Conservation (phyloP, 2,888 invertebrate species). For the Priocnemis perturbator region DNA sequence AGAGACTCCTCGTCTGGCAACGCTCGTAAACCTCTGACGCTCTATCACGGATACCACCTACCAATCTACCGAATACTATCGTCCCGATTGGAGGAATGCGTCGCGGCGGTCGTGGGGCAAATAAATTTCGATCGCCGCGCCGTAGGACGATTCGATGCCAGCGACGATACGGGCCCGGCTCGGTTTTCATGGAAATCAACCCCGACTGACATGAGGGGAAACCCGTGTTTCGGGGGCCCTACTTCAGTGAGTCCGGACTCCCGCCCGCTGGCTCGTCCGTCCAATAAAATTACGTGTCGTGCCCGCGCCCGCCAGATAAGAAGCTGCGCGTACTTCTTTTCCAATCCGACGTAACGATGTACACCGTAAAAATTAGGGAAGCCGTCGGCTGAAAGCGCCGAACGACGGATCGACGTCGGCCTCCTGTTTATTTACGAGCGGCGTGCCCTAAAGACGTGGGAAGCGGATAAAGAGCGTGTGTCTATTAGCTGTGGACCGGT, state of each 20-base stretch:
- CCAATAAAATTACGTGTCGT: constrained; percentile 36
- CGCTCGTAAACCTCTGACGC: too few species aligned
- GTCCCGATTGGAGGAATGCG: background rate
- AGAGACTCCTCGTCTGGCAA: too few species aligned
- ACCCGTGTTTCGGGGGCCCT: constrained; percentile 16
- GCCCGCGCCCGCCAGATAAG: constrained; percentile 22
- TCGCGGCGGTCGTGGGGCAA: background rate
- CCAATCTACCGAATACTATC: too few species aligned
- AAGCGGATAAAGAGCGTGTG: background rate
- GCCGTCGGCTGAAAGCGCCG: constrained; percentile 36
- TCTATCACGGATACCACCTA: too few species aligned
- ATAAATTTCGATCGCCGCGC: background rate
- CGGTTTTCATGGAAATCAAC: constrained; percentile 4
- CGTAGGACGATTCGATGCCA: background rate
- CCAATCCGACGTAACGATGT: constrained; percentile 14
- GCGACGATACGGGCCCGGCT: background rate
- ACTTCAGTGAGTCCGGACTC: constrained; percentile 27
- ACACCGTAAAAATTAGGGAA: constrained; percentile 54
- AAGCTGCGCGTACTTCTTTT: constrained; percentile 14
- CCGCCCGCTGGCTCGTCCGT: background rate
- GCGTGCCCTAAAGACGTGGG: background rate
- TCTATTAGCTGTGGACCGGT: background rate
- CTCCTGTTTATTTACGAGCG: constrained; percentile 48
- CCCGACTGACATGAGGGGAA: constrained; percentile 6
- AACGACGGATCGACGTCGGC: constrained; percentile 28